Evolutionary conservation across 2,888 invertebrate genomes (phyloP).

Genomic region (Chironomus tentans): DNA sequence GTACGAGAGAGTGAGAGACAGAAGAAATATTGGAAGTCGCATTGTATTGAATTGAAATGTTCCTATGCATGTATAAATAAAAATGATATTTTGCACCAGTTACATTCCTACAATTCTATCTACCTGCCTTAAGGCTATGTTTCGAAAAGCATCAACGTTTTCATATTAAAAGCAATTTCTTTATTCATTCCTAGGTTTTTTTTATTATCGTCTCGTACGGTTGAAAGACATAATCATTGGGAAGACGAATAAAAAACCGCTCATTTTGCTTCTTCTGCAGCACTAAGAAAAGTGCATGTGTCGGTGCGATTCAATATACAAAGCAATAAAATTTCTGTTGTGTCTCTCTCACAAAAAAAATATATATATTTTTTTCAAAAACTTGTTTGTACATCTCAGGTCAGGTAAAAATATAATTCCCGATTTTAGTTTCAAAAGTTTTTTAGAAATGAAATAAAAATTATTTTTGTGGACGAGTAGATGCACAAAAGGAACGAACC

Average conservation of each 20-base stretch:
- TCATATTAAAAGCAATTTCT: neutral
- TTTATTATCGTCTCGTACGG: slow-evolving; percentile 4
- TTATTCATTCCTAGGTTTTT: neutral
- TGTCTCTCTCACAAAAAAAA: neutral
- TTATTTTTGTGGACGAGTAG: neutral
- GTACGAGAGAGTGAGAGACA: neutral
- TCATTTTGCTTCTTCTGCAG: slow-evolving; percentile 21
- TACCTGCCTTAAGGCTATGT: slow-evolving; percentile 14
- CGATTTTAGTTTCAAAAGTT: neutral
- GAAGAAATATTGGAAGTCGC: neutral
- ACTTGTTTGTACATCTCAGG: slow-evolving; percentile 4
- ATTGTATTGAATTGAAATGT: neutral
- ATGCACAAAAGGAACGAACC: neutral
- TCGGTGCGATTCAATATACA: neutral
- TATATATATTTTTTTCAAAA: neutral
- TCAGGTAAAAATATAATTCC: slow-evolving; percentile 9
- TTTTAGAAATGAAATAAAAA: no score
- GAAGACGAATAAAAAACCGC: slow-evolving; percentile 17
- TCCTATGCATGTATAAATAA: neutral
- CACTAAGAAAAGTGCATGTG: slow-evolving; percentile 7
- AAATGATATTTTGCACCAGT: neutral
- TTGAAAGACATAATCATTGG: slow-evolving; percentile 1
- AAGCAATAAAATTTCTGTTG: slow-evolving; percentile 9
- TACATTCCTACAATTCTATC: neutral
- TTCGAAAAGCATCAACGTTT: neutral